These are phyloP conservation scores for Stegodyphus dumicola DNA, from an alignment of 1,140 invertebrate genomes.

Conservation along the genomic window DNA sequence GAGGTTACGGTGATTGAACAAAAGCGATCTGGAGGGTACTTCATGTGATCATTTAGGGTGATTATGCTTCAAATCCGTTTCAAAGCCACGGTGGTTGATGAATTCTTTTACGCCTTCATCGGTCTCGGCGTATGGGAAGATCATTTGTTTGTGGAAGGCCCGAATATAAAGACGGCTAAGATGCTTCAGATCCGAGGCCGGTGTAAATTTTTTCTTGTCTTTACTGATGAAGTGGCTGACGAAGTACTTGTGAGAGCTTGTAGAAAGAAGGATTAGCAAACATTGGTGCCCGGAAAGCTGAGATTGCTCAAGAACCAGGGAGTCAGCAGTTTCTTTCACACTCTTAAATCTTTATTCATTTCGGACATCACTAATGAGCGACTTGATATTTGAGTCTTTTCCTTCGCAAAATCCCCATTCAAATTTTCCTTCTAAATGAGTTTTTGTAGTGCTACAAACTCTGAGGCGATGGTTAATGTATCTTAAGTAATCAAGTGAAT, in stretches of 20 bases:
- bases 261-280: conserved; percentile 17
- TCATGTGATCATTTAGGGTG: conserved; percentile 2
- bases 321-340: conserved; percentile 14
- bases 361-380: neutral
- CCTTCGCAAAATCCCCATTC: neutral
- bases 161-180: neutral
- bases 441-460: conserved; percentile 1
- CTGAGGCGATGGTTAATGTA: neutral
- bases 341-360: conserved; percentile 11
- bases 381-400: neutral
- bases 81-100: conserved; percentile 3
- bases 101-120: neutral
- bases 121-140: neutral
- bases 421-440: neutral
- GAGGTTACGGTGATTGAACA: conserved; percentile 1
- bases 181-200: neutral
- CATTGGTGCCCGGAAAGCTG: neutral
- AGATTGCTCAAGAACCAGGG: neutral
- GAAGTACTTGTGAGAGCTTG: conserved; percentile 10
- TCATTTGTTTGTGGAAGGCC: conserved; percentile 12
- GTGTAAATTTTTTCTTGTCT: conserved; percentile 12
- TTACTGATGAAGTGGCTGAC: conserved; percentile 17
- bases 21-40: conserved; percentile 1
- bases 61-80: conserved; percentile 9
- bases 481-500: conserved; percentile 5